Conservation (phyloP, 2,888 invertebrate genomes). For the Andrena camellia region DNA sequence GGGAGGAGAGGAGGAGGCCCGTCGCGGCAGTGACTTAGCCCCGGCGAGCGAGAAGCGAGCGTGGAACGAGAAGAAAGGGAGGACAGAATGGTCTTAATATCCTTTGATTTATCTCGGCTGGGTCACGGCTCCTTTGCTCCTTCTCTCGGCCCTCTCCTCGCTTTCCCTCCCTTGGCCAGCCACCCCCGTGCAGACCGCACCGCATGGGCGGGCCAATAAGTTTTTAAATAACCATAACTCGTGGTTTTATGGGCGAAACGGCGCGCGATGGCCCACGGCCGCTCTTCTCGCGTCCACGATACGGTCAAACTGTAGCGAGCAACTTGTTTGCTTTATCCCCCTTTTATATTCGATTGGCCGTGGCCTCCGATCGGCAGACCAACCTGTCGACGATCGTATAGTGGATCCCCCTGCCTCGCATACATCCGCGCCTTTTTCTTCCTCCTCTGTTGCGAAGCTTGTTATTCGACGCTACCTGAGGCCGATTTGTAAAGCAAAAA, state of each 20-base stretch:
- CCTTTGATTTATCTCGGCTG: conserved; percentile 84
- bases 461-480: neutral
- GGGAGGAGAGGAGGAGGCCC: neutral
- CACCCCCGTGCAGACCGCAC: conserved; percentile 73
- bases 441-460: neutral
- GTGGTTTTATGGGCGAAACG: conserved; percentile 82
- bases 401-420: neutral
- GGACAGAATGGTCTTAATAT: conserved; percentile 81
- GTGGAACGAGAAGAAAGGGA: conserved; percentile 49
- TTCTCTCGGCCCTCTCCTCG: conserved; percentile 55
- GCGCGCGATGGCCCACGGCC: conserved; percentile 72
- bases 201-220: conserved; percentile 84
- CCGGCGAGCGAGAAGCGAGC: conserved; percentile 29
- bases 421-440: neutral
- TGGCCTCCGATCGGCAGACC: conserved; percentile 46
- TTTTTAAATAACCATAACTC: conserved; percentile 85
- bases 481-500: neutral
- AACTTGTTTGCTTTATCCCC: conserved; percentile 75
- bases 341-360: conserved; percentile 62
- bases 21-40: conserved; percentile 46
- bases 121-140: conserved; percentile 81
- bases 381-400: conserved; percentile 30
- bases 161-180: conserved; percentile 36
- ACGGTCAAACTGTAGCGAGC: conserved; percentile 78
- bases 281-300: conserved; percentile 51